Evolutionary conservation across 2,113 vertebrate species (phyloP).

Genomic region (Semicossyphus pulcher): DNA sequence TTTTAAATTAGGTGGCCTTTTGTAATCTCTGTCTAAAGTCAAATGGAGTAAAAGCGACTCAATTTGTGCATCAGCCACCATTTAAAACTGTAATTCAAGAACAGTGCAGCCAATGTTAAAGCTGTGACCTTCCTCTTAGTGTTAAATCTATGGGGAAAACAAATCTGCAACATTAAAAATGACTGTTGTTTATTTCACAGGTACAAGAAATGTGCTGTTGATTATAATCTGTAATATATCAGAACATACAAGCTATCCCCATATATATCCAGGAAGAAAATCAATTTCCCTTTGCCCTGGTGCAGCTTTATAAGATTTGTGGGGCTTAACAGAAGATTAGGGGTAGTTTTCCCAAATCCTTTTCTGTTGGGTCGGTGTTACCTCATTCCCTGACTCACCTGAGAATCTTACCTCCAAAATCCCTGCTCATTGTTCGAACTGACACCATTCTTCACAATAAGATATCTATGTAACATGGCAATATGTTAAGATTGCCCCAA

Average conservation of each 20-base stretch:
- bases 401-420: background rate
- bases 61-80: background rate
- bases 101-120: background rate
- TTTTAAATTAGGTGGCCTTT: background rate
- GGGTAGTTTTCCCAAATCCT: conserved; percentile 11
- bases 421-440: background rate
- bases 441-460: background rate
- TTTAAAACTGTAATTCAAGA: background rate
- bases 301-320: conserved; percentile 16
- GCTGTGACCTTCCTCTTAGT: background rate
- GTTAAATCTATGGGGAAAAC: background rate
- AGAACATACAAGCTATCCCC: background rate
- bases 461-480: background rate
- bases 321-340: conserved; percentile 26
- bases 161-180: background rate
- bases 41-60: background rate
- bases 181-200: background rate
- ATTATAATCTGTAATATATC: background rate
- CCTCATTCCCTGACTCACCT: conserved; percentile 3
- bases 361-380: conserved; percentile 9
- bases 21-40: background rate
- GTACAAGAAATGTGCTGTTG: background rate
- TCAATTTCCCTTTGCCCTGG: background rate
- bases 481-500: background rate
- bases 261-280: background rate